Evolutionary conservation across 2,797 vertebrate species (phyloP), one percentile per base, ranked within the genome.

Genomic region (Odontamblyopus rebecca): DNA sequence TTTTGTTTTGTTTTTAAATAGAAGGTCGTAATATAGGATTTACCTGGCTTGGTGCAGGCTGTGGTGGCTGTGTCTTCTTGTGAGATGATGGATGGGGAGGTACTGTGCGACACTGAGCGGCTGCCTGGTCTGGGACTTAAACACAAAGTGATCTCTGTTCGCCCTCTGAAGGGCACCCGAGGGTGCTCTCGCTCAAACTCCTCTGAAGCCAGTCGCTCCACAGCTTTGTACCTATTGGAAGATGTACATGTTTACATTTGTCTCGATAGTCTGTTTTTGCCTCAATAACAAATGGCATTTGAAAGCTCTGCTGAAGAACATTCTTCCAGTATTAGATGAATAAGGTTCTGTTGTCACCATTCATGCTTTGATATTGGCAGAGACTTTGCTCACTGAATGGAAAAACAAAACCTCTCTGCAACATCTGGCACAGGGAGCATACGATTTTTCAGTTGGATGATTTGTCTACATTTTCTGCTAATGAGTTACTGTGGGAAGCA

Each of bases 121-220:
- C 93, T 87, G 69, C 90, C 83, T 13, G 94, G 89, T 30, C 92
- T 94, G 32, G 94, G 89, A 79, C 93, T 95, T 89, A 98, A 89
- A 81, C 96, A 96, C 90, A 99, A 89, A 57, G 95, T 97, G 89
- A 98, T 95, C 89, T 97, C 96, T 59, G 94, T 96, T 74, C 95
- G 94, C 60, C 95, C 95, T 85, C 95, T 92, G 51, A 94, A 91
- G 16, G 85, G 65, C 9, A 83, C 92, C 76, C 91, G 91, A 77
- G 89, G 91, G 13, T 86, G 89, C 79, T 97, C 97, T 70, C 93
- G 95, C 85, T 97, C 96, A 51, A 93, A 95, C 38, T 97, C 95
- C 87, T 96, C 96, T 0, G 95, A 94, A 78, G 96, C 96, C 60
- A 96, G 85, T 71, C 94, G 94, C 89, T 98, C 97, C 89, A 96